phyloP scores from a whole-genome alignment of 2,113 vertebrate genomes.

The Cyanistes caeruleus region DNA sequence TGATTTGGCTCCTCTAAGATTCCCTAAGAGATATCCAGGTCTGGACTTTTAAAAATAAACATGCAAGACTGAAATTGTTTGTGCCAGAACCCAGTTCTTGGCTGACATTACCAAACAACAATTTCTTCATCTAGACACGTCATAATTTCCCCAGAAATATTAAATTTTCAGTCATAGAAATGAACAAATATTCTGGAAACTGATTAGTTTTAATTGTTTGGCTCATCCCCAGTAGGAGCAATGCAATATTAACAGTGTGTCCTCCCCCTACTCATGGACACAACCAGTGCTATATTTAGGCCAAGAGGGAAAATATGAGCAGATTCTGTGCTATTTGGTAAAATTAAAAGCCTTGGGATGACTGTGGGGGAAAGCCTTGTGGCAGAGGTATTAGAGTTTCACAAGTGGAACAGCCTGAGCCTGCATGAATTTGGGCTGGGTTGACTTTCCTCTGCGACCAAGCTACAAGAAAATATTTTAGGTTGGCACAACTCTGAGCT shows the following conservation, averaged over 20 bases:
- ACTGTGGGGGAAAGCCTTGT: neutral
- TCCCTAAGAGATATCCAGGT: neutral
- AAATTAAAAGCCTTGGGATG: neutral
- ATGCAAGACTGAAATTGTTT: neutral
- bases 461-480: neutral
- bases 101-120: neutral
- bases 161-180: neutral
- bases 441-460: neutral
- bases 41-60: neutral
- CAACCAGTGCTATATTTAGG: neutral
- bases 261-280: neutral
- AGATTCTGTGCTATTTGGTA: neutral
- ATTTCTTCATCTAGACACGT: neutral
- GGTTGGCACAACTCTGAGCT: neutral
- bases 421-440: neutral
- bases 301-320: neutral
- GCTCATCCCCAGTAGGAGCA: neutral
- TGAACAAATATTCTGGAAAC: neutral
- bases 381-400: neutral
- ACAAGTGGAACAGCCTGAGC: neutral
- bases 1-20: neutral
- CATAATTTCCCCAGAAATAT: neutral
- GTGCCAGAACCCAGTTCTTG: neutral
- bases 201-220: neutral
- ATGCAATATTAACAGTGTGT: neutral